Conservation (phyloP, 2,888 invertebrate species). For the Fragum sueziense region DNA sequence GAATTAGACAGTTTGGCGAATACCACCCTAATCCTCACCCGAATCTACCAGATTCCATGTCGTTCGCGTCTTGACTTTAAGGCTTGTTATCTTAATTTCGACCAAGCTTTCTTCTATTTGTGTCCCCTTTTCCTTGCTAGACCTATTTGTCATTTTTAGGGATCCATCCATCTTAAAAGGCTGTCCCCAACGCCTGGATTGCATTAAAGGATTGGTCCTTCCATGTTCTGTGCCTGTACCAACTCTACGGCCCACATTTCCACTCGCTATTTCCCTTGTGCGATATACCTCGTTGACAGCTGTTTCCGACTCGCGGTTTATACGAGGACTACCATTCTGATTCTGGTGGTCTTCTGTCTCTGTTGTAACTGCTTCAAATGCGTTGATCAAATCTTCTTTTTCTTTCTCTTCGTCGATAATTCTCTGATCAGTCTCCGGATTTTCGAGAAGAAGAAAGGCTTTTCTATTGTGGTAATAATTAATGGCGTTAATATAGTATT, state of each 20-base stretch:
- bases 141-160: background rate
- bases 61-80: background rate
- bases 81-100: background rate
- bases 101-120: background rate
- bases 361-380: background rate
- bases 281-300: too few species aligned
- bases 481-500: background rate
- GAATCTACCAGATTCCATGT: too few species aligned
- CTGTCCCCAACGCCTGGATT: background rate
- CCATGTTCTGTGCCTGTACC: too few species aligned
- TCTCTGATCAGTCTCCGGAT: background rate
- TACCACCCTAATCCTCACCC: too few species aligned
- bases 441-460: background rate
- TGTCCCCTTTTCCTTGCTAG: background rate
- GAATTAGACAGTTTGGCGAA: too few species aligned
- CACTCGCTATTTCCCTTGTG: background rate
- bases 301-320: background rate
- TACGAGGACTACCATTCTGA: background rate
- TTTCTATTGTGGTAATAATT: background rate
- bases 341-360: background rate
- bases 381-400: background rate
- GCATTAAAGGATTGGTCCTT: background rate
- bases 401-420: background rate
- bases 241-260: too few species aligned
- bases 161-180: background rate